A percentile compares a stretch with the other conserved stretches of the same genome.
Evolutionary conservation across 2,113 vertebrate species (phyloP).

Genomic region (Pantherophis guttatus): DNA sequence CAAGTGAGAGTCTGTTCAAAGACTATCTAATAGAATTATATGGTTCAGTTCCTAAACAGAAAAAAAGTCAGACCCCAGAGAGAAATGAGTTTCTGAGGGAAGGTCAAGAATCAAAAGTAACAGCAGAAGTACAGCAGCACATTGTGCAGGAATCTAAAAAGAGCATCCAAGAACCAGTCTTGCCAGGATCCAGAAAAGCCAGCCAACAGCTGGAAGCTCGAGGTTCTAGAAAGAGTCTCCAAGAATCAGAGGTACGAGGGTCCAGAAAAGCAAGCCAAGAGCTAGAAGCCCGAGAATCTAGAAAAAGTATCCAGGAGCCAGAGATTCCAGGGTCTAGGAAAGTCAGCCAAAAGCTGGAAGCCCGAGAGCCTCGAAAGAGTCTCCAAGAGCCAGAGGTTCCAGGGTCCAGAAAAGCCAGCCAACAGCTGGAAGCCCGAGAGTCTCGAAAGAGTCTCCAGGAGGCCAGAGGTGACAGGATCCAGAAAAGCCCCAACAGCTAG

Average conservation of each 20-base stretch:
- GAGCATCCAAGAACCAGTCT: not conserved
- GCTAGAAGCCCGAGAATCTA: not conserved
- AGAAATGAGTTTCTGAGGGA: not conserved
- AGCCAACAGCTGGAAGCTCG: not conserved
- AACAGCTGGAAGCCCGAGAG: rapidly evolving
- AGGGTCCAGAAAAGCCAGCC: not conserved
- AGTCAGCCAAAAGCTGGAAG: not conserved
- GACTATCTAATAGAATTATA: constrained; percentile 16
- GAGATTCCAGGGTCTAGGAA: not conserved
- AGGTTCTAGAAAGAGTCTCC: not conserved
- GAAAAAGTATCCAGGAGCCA: not conserved
- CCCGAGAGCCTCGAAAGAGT: not conserved
- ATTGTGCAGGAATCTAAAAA: not conserved
- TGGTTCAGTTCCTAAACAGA: not conserved
- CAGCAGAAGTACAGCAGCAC: not conserved
- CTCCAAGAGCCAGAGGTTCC: not conserved
- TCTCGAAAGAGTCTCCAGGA: not conserved
- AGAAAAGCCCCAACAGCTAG: not conserved
- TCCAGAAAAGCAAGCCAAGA: not conserved
- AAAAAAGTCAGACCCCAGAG: not conserved
- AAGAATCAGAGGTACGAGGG: not conserved
- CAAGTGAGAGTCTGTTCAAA: constrained; percentile 10
- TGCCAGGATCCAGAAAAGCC: not conserved
- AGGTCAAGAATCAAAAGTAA: not conserved
- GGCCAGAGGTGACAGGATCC: not conserved